Evolutionary conservation across 1,140 invertebrate genomes (phyloP), one percentile per base, ranked within the genome.

Genomic region (Pogonus chalceus): DNA sequence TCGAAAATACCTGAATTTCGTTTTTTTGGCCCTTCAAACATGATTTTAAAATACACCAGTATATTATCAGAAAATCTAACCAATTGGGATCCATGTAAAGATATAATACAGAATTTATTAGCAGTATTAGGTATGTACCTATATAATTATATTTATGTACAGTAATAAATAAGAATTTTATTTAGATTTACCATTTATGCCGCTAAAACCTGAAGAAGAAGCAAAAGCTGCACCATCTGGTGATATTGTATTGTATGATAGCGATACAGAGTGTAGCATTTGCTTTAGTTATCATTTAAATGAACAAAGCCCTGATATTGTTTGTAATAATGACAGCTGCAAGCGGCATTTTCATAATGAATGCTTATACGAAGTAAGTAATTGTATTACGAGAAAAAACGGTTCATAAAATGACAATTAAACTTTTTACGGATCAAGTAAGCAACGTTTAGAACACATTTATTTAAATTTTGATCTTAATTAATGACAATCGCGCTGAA

Each of bases 331-430:
- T 51, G 16, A 9, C 16, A 1, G 4, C 12, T 51, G 49, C 21
- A 12, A 23, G 2, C 23, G 23, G 16, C 23, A 20, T 18, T 51
- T 51, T 35, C 49, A 51, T 35, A 51, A 24, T 2, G 49, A 26
- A n/a, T 51, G 49, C 31, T 51, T 51, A 20, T 51, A 31, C 31
- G 23, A 51, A 24, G 49, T 51, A 49, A n/a, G n/a, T n/a, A n/a
- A n/a, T 20, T 14, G 16, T 3, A 18, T 4, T n/a, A 12, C 3
- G 16, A 7, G n/a, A n/a, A n/a, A 7, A 16, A n/a, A n/a, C n/a
- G n/a, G n/a, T n/a, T n/a, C n/a, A n/a, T n/a, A n/a, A n/a, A n/a
- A n/a, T n/a, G n/a, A n/a, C n/a, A n/a, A n/a, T n/a, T n/a, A n/a
- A n/a, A n/a, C n/a, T n/a, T n/a, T n/a, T n/a, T n/a, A n/a, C n/a